phyloP scores from a whole-genome alignment of 2,113 vertebrate genomes.

The Bothrops jararaca region DNA sequence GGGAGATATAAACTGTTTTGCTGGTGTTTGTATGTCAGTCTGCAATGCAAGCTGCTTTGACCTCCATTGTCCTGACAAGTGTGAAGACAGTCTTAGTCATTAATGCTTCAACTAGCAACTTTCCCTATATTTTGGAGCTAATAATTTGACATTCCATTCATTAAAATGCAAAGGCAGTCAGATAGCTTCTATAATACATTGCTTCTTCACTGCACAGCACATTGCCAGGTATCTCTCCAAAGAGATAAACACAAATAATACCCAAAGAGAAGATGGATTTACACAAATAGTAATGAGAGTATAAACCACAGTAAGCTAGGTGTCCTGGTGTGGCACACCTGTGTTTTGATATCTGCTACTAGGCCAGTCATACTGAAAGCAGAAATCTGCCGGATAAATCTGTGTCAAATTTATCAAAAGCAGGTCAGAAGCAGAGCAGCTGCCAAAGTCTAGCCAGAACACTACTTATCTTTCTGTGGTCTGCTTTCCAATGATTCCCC shows the following conservation, averaged over 20 bases:
- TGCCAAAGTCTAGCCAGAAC: not conserved
- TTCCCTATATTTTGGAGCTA: not conserved
- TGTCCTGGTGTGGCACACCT: not conserved
- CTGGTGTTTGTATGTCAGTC: not conserved
- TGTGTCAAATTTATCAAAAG: not conserved
- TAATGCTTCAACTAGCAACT: not conserved
- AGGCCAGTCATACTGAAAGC: not conserved
- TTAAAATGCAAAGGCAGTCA: conserved; percentile 2
- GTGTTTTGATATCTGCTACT: not conserved
- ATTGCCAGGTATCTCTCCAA: not conserved
- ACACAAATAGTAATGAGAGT: not conserved
- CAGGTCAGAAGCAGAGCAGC: not conserved
- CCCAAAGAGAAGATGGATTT: not conserved
- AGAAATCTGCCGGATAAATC: not conserved
- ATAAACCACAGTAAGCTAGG: not conserved
- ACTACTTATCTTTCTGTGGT: not conserved
- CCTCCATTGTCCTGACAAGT: conserved; percentile 1
- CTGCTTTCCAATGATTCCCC: not conserved
- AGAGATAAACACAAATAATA: not conserved
- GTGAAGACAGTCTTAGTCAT: not conserved
- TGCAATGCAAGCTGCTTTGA: not conserved
- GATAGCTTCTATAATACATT: not conserved
- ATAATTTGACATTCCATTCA: conserved; percentile 4
- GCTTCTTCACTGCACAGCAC: not conserved
- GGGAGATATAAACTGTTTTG: not conserved